Evolutionary conservation across 2,797 vertebrate species (phyloP), one percentile per base, ranked within the genome.

Genomic region (Alosa sapidissima): DNA sequence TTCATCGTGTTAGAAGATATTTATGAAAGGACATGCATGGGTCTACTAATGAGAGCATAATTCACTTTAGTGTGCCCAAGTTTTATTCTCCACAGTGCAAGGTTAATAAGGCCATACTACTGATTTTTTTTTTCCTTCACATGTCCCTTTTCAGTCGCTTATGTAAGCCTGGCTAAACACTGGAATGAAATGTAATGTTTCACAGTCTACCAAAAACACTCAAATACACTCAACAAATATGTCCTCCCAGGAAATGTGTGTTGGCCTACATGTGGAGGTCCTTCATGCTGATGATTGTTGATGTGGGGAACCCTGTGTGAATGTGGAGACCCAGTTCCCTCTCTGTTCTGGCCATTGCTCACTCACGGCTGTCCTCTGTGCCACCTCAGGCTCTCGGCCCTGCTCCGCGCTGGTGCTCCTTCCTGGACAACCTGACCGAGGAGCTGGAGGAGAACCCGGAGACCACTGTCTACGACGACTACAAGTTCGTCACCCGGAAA

Each of bases 361-460:
- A 0, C 24, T 82, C 55, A 16, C 16, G 36, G 2, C 36, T 33
- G 13, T 28, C 47, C 16, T 49, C 11, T 52, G 28, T 51, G 7
- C 41, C 58, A 14, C 14, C 11, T 16, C 88, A 99, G 98, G 96
- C 98, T 84, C 91, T 99, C 85, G 98, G 98, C 33, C 97, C 98
- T 24, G 98, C 98, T 9, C 98, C 98, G 10, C 95, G 95, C 6
- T 99, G 98, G 98, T 99, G 98, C 88, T 98, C 98, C 21, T 99
- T 99, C 94, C 93, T 99, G 47, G 98, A 99, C 92, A 99, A 95
- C 92, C 92, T 99, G 91, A 99, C 98, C 0, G 98, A 99, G 87
- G 98, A 99, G 84, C 90, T 99, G 82, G 98, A 99, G 92, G 98
- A 99, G 92, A 99, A 96, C 87, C 98, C 98, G 0, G 98, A 99